These are phyloP conservation scores for Drosophila borealis DNA, from an alignment of 2,888 invertebrate genomes.

Conservation along the genomic window DNA sequence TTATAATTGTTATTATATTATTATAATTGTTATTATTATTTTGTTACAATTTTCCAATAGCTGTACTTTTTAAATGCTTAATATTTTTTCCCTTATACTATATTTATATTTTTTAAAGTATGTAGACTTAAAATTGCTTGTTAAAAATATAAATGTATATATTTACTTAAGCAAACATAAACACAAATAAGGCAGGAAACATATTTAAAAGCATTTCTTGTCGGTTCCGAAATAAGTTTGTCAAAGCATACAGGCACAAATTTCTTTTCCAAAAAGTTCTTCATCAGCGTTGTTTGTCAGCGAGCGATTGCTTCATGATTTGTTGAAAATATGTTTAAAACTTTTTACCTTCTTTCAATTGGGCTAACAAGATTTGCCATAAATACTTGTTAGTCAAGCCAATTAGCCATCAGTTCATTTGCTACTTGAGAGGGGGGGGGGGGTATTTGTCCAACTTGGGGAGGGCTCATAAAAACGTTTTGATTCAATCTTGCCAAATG, in stretches of 20 bases:
- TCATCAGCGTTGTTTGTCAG: background rate
- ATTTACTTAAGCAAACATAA: background rate
- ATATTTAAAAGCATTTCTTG: background rate
- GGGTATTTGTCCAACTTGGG: conserved; percentile 15
- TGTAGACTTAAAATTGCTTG: no score
- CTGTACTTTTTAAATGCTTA: no score
- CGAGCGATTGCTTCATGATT: background rate
- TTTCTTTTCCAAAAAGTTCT: background rate
- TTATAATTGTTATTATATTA: no score
- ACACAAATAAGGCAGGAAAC: background rate
- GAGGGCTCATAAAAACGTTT: conserved; percentile 26
- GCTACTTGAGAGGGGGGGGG: background rate
- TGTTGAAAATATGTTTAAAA: background rate
- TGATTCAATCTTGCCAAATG: conserved; percentile 40
- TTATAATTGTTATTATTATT: no score
- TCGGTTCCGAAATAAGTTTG: background rate
- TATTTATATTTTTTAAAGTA: no score
- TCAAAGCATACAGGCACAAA: background rate
- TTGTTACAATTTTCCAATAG: no score
- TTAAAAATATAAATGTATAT: no score
- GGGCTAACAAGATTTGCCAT: conserved; percentile 17
- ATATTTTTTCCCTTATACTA: no score
- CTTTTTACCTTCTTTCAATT: conserved; percentile 1
- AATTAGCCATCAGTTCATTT: conserved; percentile 27
- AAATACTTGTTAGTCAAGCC: conserved; percentile 24